Evolutionary conservation across 1,140 invertebrate genomes (phyloP).

Genomic region (Hylyphantes graminicola): DNA sequence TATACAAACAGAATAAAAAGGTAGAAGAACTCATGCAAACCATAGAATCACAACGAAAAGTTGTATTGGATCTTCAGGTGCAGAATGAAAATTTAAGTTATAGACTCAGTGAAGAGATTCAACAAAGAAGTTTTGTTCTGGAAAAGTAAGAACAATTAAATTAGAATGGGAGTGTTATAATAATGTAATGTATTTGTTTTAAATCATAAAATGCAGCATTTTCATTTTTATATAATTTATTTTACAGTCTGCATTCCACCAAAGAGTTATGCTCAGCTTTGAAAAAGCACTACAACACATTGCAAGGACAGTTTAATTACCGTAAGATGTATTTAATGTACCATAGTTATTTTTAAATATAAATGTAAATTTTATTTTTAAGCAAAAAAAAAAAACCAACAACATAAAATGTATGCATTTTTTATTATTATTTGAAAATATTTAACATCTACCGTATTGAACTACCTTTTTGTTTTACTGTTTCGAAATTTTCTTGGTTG

Average conservation of each 20-base stretch:
- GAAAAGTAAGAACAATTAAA: slow-evolving; percentile 27
- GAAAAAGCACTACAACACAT: slow-evolving; percentile 40
- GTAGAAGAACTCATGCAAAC: slow-evolving; percentile 27
- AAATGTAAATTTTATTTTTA: too few species aligned
- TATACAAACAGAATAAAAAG: slow-evolving; percentile 32
- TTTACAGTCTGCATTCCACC: slow-evolving; percentile 15
- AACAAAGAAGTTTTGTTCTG: slow-evolving; percentile 41
- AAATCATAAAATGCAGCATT: neutral
- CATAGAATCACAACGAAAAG: slow-evolving; percentile 26
- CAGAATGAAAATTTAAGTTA: slow-evolving; percentile 47
- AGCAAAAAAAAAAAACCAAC: too few species aligned
- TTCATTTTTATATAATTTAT: neutral
- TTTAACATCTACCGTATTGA: too few species aligned
- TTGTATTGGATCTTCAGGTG: slow-evolving; percentile 19
- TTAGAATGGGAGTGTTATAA: neutral
- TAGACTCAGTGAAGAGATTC: slow-evolving; percentile 32
- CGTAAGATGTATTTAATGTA: too few species aligned
- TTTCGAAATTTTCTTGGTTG: too few species aligned
- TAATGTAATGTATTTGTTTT: neutral
- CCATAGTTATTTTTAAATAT: too few species aligned
- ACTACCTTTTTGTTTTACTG: too few species aligned
- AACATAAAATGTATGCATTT: too few species aligned
- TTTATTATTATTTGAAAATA: too few species aligned
- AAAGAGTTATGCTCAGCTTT: slow-evolving; percentile 44
- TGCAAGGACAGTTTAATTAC: slow-evolving; percentile 28